These are phyloP conservation scores for Camarhynchus parvulus DNA, from an alignment of 2,113 vertebrate species.

Conservation along the genomic window DNA sequence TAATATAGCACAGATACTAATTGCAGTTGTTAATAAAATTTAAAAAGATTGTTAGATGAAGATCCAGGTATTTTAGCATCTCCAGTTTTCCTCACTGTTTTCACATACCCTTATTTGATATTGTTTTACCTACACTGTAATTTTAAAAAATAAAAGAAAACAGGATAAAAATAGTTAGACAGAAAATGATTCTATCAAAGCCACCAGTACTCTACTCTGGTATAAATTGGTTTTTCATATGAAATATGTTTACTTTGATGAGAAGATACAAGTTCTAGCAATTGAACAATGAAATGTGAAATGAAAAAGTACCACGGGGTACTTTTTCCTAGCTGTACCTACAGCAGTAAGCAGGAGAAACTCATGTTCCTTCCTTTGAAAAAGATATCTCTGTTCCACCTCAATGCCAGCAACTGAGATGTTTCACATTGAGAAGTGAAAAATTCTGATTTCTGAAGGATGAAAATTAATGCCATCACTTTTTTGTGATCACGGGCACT, in stretches of 20 bases:
- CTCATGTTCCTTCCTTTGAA: neutral
- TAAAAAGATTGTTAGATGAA: neutral
- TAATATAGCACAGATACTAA: neutral
- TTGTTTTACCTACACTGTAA: neutral
- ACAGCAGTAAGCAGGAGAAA: neutral
- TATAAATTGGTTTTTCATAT: neutral
- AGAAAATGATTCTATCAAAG: neutral
- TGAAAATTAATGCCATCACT: neutral
- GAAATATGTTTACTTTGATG: neutral
- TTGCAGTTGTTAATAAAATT: neutral
- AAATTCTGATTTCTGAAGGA: neutral
- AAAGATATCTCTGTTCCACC: neutral
- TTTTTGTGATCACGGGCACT: neutral
- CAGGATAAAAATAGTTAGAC: neutral
- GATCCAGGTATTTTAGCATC: neutral
- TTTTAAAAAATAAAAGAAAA: neutral
- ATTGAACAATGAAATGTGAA: neutral
- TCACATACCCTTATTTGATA: neutral
- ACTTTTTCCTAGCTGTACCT: neutral
- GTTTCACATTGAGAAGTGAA: neutral
- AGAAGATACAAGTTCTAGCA: neutral
- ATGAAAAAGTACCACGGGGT: accelerated
- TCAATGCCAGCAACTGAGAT: neutral
- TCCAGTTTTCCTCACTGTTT: neutral
- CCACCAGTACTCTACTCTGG: neutral